Evolutionary conservation across 2,888 invertebrate species (phyloP).

Genomic region (Mythimna vitellina): DNA sequence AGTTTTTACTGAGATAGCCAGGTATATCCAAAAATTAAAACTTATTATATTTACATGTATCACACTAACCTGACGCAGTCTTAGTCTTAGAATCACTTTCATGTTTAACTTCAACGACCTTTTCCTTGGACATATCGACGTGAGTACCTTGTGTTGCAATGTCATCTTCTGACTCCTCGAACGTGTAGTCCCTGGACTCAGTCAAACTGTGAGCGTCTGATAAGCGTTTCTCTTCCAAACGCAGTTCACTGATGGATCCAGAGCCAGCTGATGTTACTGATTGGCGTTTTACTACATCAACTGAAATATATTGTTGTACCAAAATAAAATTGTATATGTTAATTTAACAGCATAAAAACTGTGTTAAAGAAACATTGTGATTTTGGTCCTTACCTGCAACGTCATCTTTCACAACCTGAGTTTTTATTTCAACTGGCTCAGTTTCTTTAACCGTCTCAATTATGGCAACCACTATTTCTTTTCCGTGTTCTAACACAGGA

Average conservation of each 20-base stretch:
- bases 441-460: slow-evolving; percentile 67
- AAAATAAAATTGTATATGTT: too few species aligned
- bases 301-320: slow-evolving; percentile 61
- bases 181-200: slow-evolving; percentile 88
- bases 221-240: slow-evolving; percentile 86
- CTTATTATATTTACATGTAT: not conserved
- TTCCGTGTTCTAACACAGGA: slow-evolving; percentile 63
- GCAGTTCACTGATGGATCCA: slow-evolving; percentile 84
- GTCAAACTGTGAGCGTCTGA: slow-evolving; percentile 89
- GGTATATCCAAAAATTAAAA: not conserved
- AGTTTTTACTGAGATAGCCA: not conserved
- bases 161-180: slow-evolving; percentile 89
- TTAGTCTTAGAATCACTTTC: slow-evolving; percentile 76
- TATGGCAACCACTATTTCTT: slow-evolving; percentile 66
- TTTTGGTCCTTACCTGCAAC: slow-evolving; percentile 63
- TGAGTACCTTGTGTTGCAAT: slow-evolving; percentile 86
- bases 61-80: slow-evolving; percentile 67
- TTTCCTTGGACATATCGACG: slow-evolving; percentile 80
- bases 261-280: slow-evolving; percentile 88
- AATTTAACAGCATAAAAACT: not conserved
- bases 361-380: not conserved
- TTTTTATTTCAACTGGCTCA: slow-evolving; percentile 71
- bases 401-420: slow-evolving; percentile 73
- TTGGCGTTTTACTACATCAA: slow-evolving; percentile 80
- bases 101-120: slow-evolving; percentile 72